Evolutionary conservation across 2,797 vertebrate genomes (phyloP), one percentile per base, ranked within the genome.

Genomic region (Avahi laniger): DNA sequence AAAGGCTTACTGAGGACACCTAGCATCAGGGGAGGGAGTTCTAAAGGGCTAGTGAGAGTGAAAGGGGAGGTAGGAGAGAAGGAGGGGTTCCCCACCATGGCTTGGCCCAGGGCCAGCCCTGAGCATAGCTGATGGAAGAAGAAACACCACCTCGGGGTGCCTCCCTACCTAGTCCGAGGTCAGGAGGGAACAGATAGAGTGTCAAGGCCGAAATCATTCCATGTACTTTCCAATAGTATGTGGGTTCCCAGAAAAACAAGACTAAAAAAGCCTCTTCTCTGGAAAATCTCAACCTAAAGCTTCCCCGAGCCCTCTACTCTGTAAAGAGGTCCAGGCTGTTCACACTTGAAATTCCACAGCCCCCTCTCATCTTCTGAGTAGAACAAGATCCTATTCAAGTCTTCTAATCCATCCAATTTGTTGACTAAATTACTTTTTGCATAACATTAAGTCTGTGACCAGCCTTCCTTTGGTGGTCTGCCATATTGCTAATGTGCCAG

Each of bases 401-500:
- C 94, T 96, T 82, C 69, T 59, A 88, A 5, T 63, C 50, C 35
- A 67, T 80, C 48, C 70, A 85, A 67, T 76, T 89, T 70, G 35
- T 75, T 54, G 48, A 46, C 95, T 85, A 93, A 91, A 81, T 92
- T 95, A 82, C 94, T 91, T 95, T 93, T 93, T 93, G 52, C 43
- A 88, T 94, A 93, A 93, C 91, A 93, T 95, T 79, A 91, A 92
- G 80, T 81, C 88, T 90, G 59, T 80, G 80, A 65, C 91, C 75
- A 84, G 72, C 30, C 93, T 96, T 94, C 86, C 90, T 91, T 87
- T 70, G 79, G 93, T 96, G 90, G 67, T 80, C 91, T 97, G 91
- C 89, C 87, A 72, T 80, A 48, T 91, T 95, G 93, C 93, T 97
- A 93, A 95, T 75, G 81, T 96, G 93, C 92, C 69, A 92, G 92